Base-by-base conservation (phyloP, 2,888 invertebrate species). In the Ennomos quercinarius region DNA sequence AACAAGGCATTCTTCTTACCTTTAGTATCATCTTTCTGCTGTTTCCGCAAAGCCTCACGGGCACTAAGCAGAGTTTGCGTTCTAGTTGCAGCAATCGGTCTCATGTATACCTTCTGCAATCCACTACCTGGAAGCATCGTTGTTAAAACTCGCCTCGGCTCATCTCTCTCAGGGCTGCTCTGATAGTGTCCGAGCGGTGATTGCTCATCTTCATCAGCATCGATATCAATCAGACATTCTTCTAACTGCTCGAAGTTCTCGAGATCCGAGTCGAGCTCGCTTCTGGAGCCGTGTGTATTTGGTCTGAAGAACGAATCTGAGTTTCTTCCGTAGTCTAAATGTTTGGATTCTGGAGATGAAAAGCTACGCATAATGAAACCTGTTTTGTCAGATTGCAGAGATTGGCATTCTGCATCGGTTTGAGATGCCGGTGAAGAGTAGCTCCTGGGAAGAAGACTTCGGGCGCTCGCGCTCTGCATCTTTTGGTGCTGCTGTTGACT, bases 181-280 rank as follows among this genome's bases (percentile, higher is more conserved):
- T 80, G 74, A 60, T 84, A 87, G 34, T 81, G 80, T 13, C 80
- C 78, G 17, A 85, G 77, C 10, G 40, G 37, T 5, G 79, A 58
- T 38, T 75, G 71, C 2, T 85, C 84, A 39, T 90, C 89, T 42
- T 85, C 81, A 62, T 91, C 91, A 9, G 87, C 87, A 55, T 92
- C 91, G 39, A 91, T 89, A 63, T 92, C 91, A n/a, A 92, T 74
- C 27, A 91, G 84, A 42, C 84, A 82, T 55, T 91, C 91, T 57
- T 90, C 89, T 40, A 91, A 89, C 56, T 86, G 86, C 62, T 91
- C 91, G 57, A 87, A 91, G 53, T 86, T 88, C 48, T 91, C 91
- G 13, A 89, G 78, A 71, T 92, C 92, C 0, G 89, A 86, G 57
- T 92, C 91, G 10, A 91, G 63, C 66, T 91, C 91, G 52, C 78